A percentile compares a stretch with the other conserved stretches of the same genome.
Evolutionary conservation across 2,113 vertebrate species (phyloP).

Genomic region (Raja brachyura): DNA sequence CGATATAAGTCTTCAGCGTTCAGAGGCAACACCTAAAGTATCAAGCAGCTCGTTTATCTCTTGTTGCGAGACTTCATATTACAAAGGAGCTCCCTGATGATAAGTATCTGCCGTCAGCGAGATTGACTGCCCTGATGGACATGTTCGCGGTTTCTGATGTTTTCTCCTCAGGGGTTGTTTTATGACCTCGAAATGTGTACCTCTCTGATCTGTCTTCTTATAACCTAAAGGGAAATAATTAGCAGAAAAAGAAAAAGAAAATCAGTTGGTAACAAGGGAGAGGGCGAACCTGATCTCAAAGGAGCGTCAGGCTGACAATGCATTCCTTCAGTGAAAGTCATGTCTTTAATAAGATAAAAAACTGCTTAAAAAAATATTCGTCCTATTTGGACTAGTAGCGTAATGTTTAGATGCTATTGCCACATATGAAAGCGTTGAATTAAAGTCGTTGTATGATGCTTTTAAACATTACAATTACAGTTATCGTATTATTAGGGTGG

Average conservation of each 20-base stretch:
- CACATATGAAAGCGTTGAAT: not conserved
- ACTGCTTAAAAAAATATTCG: not conserved
- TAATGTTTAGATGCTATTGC: not conserved
- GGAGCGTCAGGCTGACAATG: conserved; percentile 17
- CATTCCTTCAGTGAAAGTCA: conserved; percentile 35
- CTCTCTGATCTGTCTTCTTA: conserved; percentile 34
- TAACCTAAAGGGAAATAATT: conserved; percentile 32
- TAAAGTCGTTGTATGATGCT: not conserved
- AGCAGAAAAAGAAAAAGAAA: conserved; percentile 4
- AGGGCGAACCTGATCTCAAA: conserved; percentile 29
- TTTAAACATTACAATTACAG: not conserved
- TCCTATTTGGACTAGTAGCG: not conserved
- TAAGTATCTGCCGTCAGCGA: conserved; percentile 34
- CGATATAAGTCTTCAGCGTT: conserved; percentile 30
- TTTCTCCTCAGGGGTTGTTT: conserved; percentile 34
- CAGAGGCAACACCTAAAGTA: conserved; percentile 37
- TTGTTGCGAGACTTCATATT: conserved; percentile 38
- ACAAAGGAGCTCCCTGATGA: conserved; percentile 37
- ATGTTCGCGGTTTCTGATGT: conserved; percentile 37
- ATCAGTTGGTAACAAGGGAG: conserved; percentile 17
- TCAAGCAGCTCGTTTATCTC: conserved; percentile 38
- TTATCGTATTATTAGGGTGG: not conserved
- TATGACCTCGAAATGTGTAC: conserved; percentile 22
- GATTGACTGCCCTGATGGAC: conserved; percentile 37
- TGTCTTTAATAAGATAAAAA: not conserved